Conservation (phyloP, 2,113 vertebrate genomes). For the Zosterops japonicus region DNA sequence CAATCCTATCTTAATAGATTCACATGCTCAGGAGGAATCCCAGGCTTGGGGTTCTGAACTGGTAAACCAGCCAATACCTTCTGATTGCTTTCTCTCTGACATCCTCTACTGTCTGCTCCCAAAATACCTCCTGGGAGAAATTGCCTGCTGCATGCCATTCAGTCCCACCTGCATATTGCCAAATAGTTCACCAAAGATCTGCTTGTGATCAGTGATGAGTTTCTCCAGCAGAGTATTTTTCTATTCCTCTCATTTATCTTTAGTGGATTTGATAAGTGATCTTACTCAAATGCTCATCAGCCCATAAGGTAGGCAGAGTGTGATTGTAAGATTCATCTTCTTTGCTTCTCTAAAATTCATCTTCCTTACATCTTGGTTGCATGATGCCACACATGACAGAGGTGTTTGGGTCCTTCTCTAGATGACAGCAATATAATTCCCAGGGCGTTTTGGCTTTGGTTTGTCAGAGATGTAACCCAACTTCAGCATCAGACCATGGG, state of each 20-base stretch:
- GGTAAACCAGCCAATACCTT: neutral
- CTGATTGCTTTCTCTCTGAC: neutral
- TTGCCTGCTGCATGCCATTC: neutral
- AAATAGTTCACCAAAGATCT: neutral
- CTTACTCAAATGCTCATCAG: neutral
- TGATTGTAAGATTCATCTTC: neutral
- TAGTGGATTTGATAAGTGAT: neutral
- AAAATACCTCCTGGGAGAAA: neutral
- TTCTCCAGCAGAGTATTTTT: neutral
- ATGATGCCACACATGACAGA: fast-evolving
- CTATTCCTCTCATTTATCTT: neutral
- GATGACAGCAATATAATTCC: neutral
- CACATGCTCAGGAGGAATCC: neutral
- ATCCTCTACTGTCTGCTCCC: neutral
- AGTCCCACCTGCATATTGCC: neutral
- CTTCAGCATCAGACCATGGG: neutral
- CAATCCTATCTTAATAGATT: neutral
- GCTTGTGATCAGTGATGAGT: neutral
- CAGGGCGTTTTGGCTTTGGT: neutral
- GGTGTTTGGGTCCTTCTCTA: neutral
- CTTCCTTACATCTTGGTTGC: neutral
- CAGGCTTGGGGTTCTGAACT: neutral
- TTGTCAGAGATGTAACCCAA: neutral
- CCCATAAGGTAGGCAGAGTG: neutral
- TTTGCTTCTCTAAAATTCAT: neutral